Conservation (phyloP, 2,113 vertebrate species). For the Leptodactylus fuscus region DNA sequence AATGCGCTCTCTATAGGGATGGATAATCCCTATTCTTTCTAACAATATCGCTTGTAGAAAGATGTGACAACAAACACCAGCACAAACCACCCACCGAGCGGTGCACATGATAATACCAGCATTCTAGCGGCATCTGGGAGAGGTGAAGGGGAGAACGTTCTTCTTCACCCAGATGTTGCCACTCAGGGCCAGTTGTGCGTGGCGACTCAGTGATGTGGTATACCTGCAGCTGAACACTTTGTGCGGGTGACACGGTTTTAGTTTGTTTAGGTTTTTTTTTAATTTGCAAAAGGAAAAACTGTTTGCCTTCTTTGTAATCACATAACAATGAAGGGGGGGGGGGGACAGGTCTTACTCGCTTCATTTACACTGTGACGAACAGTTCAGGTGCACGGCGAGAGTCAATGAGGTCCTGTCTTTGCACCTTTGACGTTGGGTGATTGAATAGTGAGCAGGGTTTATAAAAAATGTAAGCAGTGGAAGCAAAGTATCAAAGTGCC, state of each 20-base stretch:
- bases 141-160: conserved; percentile 10
- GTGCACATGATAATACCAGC: background rate
- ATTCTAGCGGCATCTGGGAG: background rate
- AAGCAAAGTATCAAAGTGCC: background rate
- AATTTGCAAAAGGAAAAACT: background rate
- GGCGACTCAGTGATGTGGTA: conserved; percentile 18
- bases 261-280: background rate
- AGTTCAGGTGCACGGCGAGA: background rate
- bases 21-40: background rate
- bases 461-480: too few species aligned
- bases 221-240: conserved; percentile 12
- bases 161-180: conserved; percentile 1
- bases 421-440: background rate
- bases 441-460: background rate
- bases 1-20: background rate
- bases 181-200: conserved; percentile 39
- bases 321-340: background rate
- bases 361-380: conserved; percentile 41
- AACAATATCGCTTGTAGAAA: background rate
- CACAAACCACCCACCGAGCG: background rate
- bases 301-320: conserved; percentile 14
- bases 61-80: background rate
- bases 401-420: background rate
- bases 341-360: conserved; percentile 17
- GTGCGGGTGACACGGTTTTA: conserved; percentile 5